Percentiles rank a stretch among this genome's conserved stretches.
Conservation (phyloP, 2,113 vertebrate species). For the human region DNA sequence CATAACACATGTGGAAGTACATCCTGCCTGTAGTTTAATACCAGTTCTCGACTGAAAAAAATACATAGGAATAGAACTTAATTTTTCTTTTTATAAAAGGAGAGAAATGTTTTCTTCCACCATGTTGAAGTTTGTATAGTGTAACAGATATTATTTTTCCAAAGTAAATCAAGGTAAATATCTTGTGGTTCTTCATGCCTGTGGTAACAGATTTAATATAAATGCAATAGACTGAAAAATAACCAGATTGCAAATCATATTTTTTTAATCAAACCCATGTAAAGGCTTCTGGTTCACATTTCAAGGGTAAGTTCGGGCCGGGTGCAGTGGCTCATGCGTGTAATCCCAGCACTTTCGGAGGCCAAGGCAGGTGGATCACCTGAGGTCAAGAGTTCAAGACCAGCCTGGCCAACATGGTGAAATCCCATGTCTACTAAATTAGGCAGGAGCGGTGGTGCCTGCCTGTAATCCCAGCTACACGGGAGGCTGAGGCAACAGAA, state of each 20-base stretch:
- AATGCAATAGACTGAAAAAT: slow-evolving; percentile 76
- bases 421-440: too few species aligned
- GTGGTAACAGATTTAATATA: slow-evolving; percentile 75
- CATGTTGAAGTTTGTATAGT: slow-evolving; percentile 79
- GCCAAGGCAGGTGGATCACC: too few species aligned
- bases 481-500: too few species aligned
- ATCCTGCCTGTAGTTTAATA: slow-evolving; percentile 10
- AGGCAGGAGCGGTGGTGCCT: too few species aligned
- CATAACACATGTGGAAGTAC: slow-evolving; percentile 20
- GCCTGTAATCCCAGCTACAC: too few species aligned
- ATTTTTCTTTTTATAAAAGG: not conserved
- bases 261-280: slow-evolving; percentile 78
- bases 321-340: too few species aligned
- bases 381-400: too few species aligned
- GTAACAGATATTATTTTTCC: slow-evolving; percentile 78
- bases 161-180: slow-evolving; percentile 79
- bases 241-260: slow-evolving; percentile 71
- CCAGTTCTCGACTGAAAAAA: slow-evolving; percentile 60
- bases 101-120: slow-evolving; percentile 75
- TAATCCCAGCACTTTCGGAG: too few species aligned
- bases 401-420: too few species aligned
- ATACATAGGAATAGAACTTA: slow-evolving; percentile 42
- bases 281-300: slow-evolving; percentile 73
- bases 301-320: slow-evolving; percentile 45
- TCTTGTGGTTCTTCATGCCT: slow-evolving; percentile 70